phyloP scores from a whole-genome alignment of 2,888 invertebrate species.

The Ormyrus pomaceus region DNA sequence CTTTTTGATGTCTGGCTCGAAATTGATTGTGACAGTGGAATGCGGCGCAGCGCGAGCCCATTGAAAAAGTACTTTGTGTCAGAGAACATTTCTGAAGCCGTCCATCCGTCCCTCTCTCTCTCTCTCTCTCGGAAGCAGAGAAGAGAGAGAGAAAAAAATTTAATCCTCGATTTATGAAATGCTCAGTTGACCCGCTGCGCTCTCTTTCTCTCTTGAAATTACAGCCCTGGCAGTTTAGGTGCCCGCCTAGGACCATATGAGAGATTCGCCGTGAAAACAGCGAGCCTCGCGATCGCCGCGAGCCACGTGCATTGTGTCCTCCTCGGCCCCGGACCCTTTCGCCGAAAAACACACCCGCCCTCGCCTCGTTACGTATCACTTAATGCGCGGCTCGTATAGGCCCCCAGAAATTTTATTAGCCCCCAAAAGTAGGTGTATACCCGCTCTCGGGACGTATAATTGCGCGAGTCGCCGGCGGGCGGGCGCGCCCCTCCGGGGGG shows the following conservation, averaged over 20 bases:
- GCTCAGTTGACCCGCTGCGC: neutral
- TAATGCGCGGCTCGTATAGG: slow-evolving; percentile 56
- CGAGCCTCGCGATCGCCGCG: slow-evolving; percentile 26
- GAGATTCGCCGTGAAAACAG: neutral
- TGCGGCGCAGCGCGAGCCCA: slow-evolving; percentile 8
- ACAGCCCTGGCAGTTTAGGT: slow-evolving; percentile 11
- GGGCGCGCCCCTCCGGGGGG: neutral
- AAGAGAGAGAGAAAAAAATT: slow-evolving; percentile 38
- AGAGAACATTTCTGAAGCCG: slow-evolving; percentile 7
- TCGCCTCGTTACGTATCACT: slow-evolving; percentile 66
- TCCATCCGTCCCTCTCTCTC: slow-evolving; percentile 3
- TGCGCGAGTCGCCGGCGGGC: neutral
- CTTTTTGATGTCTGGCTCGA: slow-evolving; percentile 39
- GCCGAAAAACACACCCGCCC: slow-evolving; percentile 38
- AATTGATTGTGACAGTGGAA: slow-evolving; percentile 50
- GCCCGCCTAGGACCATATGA: slow-evolving; percentile 18
- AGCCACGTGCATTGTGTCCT: slow-evolving; percentile 20
- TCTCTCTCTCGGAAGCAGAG: neutral
- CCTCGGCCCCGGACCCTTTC: slow-evolving; percentile 8
- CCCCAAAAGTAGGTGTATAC: slow-evolving; percentile 56
- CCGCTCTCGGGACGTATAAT: slow-evolving; percentile 30
- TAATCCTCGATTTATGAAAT: slow-evolving; percentile 51
- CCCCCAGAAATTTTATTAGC: slow-evolving; percentile 66
- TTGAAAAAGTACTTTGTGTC: slow-evolving; percentile 42
- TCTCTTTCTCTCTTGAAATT: slow-evolving; percentile 23